These are phyloP conservation scores for Syngnathus floridae DNA, from an alignment of 2,113 vertebrate species.

Conservation along the genomic window DNA sequence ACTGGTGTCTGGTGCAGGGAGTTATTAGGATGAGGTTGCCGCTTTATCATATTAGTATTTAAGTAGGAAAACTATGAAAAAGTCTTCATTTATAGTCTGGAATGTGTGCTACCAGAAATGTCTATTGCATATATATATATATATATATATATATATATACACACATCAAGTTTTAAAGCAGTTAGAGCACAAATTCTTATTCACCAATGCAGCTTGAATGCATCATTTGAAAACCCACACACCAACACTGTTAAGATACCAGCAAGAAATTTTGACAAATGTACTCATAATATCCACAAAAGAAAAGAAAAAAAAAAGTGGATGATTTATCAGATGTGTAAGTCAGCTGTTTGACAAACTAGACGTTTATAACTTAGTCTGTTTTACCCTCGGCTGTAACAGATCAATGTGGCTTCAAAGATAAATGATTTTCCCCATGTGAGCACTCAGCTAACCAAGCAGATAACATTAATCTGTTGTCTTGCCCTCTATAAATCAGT, in stretches of 20 bases:
- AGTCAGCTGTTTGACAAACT: slow-evolving; percentile 13
- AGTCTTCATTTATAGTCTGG: too few relatives aligned
- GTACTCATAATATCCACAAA: slow-evolving; percentile 11
- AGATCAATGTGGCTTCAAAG: slow-evolving; percentile 31
- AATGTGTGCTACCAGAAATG: too few relatives aligned
- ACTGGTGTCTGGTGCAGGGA: too few relatives aligned
- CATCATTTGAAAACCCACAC: neutral
- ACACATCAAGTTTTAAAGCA: too few relatives aligned
- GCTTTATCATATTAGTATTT: too few relatives aligned
- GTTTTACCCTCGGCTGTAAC: slow-evolving; percentile 3
- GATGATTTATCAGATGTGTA: slow-evolving; percentile 9
- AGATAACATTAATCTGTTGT: slow-evolving; percentile 41
- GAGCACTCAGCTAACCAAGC: slow-evolving; percentile 42
- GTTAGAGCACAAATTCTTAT: neutral
- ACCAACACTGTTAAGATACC: neutral
- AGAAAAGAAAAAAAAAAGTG: slow-evolving; percentile 3
- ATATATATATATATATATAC: too few relatives aligned
- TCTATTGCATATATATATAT: too few relatives aligned
- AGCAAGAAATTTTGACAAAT: neutral
- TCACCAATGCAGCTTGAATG: neutral
- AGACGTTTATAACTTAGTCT: slow-evolving; percentile 24
- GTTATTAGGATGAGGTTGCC: too few relatives aligned
- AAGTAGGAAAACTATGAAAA: too few relatives aligned
- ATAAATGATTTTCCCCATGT: slow-evolving; percentile 36
- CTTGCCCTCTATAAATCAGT: slow-evolving; percentile 56